These are phyloP conservation scores for Strigamia transsilvanica DNA, from an alignment of 2,888 invertebrate species.

Conservation along the genomic window DNA sequence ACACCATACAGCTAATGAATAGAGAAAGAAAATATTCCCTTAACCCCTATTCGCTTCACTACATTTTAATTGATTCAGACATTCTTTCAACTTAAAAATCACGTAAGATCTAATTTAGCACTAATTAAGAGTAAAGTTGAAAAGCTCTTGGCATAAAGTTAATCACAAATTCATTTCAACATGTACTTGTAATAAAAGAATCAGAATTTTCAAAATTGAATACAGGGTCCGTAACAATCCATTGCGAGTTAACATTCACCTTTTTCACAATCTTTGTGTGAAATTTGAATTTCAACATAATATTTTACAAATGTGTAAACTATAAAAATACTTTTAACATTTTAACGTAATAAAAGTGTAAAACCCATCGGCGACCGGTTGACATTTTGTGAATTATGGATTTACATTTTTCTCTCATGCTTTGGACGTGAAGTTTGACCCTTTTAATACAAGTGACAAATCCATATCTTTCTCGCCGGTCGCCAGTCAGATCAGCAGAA, in stretches of 20 bases:
- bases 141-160: too few relatives aligned
- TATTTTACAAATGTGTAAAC: not conserved
- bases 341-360: not conserved
- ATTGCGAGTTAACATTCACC: not conserved
- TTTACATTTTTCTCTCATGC: not conserved
- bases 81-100: not conserved
- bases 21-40: not conserved
- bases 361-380: not conserved
- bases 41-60: not conserved
- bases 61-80: not conserved
- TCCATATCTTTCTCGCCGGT: constrained; percentile 2
- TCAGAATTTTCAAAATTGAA: not conserved
- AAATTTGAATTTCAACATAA: too few relatives aligned
- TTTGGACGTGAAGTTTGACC: not conserved
- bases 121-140: not conserved
- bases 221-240: not conserved
- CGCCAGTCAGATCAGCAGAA: not conserved
- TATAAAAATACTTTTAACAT: not conserved
- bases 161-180: too few relatives aligned
- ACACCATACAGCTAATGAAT: not conserved
- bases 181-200: too few relatives aligned
- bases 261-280: not conserved
- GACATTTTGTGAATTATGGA: constrained; percentile 25
- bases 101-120: not conserved
- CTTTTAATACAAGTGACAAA: not conserved